Evolutionary conservation across 2,888 invertebrate genomes (phyloP).

Genomic region (Caenorhabditis sp.): DNA sequence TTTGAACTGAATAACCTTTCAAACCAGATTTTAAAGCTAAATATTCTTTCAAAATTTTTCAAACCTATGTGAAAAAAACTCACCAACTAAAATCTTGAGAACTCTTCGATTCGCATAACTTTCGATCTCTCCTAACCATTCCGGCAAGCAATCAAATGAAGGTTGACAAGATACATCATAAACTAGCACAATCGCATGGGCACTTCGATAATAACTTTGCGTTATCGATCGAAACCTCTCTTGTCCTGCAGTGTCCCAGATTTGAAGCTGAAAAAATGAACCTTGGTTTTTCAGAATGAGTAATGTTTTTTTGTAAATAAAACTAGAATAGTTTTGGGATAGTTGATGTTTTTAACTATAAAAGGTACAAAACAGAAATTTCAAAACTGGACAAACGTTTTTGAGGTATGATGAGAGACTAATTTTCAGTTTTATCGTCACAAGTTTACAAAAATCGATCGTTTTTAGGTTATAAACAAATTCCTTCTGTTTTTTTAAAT

Average conservation of each 20-base stretch:
- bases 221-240: conserved; percentile 94
- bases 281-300: background rate
- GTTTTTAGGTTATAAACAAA: too few relatives aligned
- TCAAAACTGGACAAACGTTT: too few relatives aligned
- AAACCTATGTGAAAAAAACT: conserved; percentile 67
- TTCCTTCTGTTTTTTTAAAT: too few relatives aligned
- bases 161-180: conserved; percentile 98
- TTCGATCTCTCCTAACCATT: conserved; percentile 95
- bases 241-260: conserved; percentile 98
- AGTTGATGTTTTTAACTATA: too few relatives aligned
- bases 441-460: too few relatives aligned
- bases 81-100: conserved; percentile 89
- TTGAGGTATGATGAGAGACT: too few relatives aligned
- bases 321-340: too few relatives aligned
- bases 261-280: conserved; percentile 83
- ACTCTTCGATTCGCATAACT: conserved; percentile 95
- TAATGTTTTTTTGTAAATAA: background rate
- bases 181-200: conserved; percentile 90
- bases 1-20: too few relatives aligned
- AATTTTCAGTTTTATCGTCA: too few relatives aligned
- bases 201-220: conserved; percentile 79
- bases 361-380: too few relatives aligned
- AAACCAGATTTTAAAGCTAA: too few relatives aligned
- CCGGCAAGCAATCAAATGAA: conserved; percentile 93
- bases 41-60: background rate